phyloP scores from a whole-genome alignment of 2,797 vertebrate species.

The Melanotaenia parkinsoni region DNA sequence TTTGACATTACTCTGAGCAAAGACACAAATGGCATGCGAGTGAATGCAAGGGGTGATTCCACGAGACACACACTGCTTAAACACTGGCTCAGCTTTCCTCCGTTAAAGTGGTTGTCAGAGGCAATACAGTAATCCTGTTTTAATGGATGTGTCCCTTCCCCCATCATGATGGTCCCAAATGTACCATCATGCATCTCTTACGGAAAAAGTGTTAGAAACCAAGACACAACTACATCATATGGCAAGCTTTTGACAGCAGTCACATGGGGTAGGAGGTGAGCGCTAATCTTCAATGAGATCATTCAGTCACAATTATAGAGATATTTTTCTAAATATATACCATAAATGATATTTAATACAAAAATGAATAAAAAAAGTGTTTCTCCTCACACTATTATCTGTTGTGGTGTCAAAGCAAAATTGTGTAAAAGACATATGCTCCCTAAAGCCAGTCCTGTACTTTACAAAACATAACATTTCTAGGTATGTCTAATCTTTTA shows the following conservation, averaged over 20 bases:
- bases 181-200: slow-evolving; percentile 67
- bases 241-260: slow-evolving; percentile 50
- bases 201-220: slow-evolving; percentile 71
- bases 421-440: background rate
- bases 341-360: background rate
- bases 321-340: background rate
- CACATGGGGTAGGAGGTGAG: slow-evolving; percentile 43
- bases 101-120: slow-evolving; percentile 75
- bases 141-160: slow-evolving; percentile 75
- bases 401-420: slow-evolving; percentile 10
- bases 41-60: slow-evolving; percentile 40
- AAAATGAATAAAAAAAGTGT: slow-evolving; percentile 6
- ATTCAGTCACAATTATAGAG: slow-evolving; percentile 26
- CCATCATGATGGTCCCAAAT: slow-evolving; percentile 70
- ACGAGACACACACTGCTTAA: slow-evolving; percentile 62
- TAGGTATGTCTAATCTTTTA: background rate
- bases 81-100: slow-evolving; percentile 68
- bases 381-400: slow-evolving; percentile 39
- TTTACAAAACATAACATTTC: background rate
- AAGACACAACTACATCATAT: slow-evolving; percentile 39
- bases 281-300: slow-evolving; percentile 14
- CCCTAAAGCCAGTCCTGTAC: background rate
- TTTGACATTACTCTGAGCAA: slow-evolving; percentile 53
- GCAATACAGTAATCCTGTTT: slow-evolving; percentile 78
- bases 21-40: slow-evolving; percentile 51